Evolutionary conservation across 2,888 invertebrate species (phyloP), one percentile per base, ranked within the genome.

Genomic region (Ferrisia virgata): DNA sequence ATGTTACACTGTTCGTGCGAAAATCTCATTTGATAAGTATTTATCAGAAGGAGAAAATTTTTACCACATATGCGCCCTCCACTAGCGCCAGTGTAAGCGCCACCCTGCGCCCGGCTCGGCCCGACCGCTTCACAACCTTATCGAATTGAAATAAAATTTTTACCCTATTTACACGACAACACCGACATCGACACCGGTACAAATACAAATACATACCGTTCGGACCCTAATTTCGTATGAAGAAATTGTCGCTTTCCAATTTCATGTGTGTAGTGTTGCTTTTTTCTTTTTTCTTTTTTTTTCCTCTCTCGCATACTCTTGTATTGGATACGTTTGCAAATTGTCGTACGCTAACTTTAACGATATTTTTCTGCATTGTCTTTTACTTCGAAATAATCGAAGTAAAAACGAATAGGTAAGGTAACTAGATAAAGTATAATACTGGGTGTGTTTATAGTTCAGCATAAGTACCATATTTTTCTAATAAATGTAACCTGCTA

Each of bases 1-100:
- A 72, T 72, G 72, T 72, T 72, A 72, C 72, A 72, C 72, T 33
- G 72, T 72, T 72, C 72, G 72, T 72, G 72, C 72, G 72, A 72
- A 72, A 72, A 72, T 72, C 72, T 72, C 72, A 72, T 72, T 72
- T 72, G 33, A 72, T 72, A 72, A 72, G 72, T 72, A 72, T 72
- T 72, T 72, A 72, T 72, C 72, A 72, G 33, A 36, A 33, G 33
- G 36, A 15, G 33, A 33, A 36, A 72, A 72, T 72, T 72, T 72
- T 72, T 13, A 8, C 33, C 72, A 72, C 72, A 72, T 72, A 72
- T 72, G 72, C 72, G 72, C 8, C 53, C 2, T 13, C 13, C 5
- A 11, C 40, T 40, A 40, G 40, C 40, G 40, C 40, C 40, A 40
- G 40, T n/a, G n/a, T n/a, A n/a, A n/a, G n/a, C n/a, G n/a, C n/a